Evolutionary conservation across 2,888 invertebrate genomes (phyloP), one percentile per base, ranked within the genome.

Genomic region (Bedellia somnulentella): DNA sequence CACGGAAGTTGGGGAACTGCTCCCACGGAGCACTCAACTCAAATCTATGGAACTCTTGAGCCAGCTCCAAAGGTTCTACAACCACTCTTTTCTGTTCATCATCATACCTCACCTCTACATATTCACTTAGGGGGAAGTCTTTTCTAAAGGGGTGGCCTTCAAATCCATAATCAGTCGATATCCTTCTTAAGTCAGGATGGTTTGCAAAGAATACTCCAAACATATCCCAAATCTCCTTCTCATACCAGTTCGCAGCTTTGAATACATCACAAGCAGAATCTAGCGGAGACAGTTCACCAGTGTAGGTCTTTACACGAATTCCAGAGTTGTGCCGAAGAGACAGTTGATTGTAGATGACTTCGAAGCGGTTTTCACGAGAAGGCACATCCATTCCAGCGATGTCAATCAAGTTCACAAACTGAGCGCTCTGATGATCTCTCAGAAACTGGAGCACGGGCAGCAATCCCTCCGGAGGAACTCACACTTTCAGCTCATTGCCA

Each of bases 141-240:
- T 93, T 95, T 39, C 99, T 83, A 61, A 96, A 73, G 4, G 99
- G 99, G 80, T 99, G 98, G 2, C 99, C 99, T 64, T 99, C 95
- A 64, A 99, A 99, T 1, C 99, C 99, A 66, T 99, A 99, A 68
- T 99, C 99, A 16, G 99, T 99, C 26, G 99, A 79, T 50, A 99
- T 96, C 42, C 99, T 82, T 33, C 99, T 82, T 37, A 99, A 78
- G 73, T 99, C 99, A 0, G 99, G 97, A 66, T 99, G 98, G 61
- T 96, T 93, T 5, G 89, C 84, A 71, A 99, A 99, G 79, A 94
- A 97, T 8, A 99, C 92, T 25, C 99, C 99, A 58, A 80, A 99
- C 97, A 99, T 95, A 54, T 99, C 99, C 93, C 96, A 99, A 31
- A 98, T 86, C 66, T 93, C 93, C 39, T 93, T 80, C 57, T 93